Base-by-base conservation (phyloP, 1,140 invertebrate species). In the Fopius arisanus region DNA sequence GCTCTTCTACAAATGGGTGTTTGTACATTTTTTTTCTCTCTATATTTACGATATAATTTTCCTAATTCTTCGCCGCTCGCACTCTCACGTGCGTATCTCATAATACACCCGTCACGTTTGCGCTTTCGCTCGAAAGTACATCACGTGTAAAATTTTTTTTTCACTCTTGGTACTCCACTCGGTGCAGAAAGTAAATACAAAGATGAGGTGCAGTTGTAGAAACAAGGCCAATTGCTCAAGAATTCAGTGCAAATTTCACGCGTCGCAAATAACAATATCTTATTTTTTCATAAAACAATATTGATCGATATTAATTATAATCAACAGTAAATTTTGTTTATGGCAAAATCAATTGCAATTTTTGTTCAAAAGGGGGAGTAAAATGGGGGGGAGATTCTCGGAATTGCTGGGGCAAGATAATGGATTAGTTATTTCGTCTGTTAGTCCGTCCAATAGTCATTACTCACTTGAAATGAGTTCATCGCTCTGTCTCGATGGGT, bases 21-120 rank as follows among this genome's bases (percentile, higher is more conserved):
- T 12, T 31, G 23, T 29, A 29, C n/a, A n/a, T n/a, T n/a, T n/a
- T n/a, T 65, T 72, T 41, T 65, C 14, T 28, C 21, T 72, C n/a
- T 23, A 26, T 72, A 0, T 14, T 72, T 12, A 26, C 10, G 16
- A 33, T 12, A 9, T 37, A 62, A 54, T 43, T 43, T 19, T 67
- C 41, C 37, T 41, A 14, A 9, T 19, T 43, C 9, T 26, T 37
- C 16, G 5, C 26, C 33, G 14, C 40, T 33, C 10, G 12, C 48
- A 33, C 69, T 62, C 28, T 23, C 59, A 31, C 51, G 48, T 43
- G 43, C 66, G 70, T 71, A 43, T 41, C 54, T 76, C 67, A 66
- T 76, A 73, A 70, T 73, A 70, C 51, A 63, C 41, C 67, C 67
- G 67, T 65, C 74, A 75, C 74, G 66, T 72, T 70, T 62, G 74